Conservation (phyloP, 2,113 vertebrate genomes). For the Pithys albifrons region DNA sequence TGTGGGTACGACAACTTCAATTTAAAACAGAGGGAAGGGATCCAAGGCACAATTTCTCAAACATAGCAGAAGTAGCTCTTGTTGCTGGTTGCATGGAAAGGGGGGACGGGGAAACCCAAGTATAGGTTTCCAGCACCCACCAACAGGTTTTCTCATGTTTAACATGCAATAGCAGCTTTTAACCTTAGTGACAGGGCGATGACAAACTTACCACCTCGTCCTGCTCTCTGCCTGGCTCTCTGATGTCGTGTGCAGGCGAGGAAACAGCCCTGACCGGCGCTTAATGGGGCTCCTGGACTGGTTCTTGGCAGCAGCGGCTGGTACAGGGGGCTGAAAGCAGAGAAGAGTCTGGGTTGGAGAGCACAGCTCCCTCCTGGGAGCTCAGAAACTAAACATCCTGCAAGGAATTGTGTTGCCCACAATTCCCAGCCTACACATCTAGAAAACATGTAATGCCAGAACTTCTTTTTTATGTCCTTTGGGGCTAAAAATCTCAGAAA, state of each 20-base stretch:
- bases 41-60: not conserved
- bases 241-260: slow-evolving; percentile 86
- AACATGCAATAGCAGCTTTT: rapidly evolving
- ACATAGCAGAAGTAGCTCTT: not conserved
- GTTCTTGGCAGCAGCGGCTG: slow-evolving; percentile 74
- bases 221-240: slow-evolving; percentile 86
- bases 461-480: not conserved
- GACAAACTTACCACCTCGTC: slow-evolving; percentile 77
- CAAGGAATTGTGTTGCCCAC: rapidly evolving
- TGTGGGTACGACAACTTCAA: rapidly evolving
- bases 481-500: not conserved
- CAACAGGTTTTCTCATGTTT: not conserved
- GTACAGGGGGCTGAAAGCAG: slow-evolving; percentile 81
- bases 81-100: not conserved
- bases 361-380: not conserved
- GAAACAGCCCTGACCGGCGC: slow-evolving; percentile 89
- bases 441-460: not conserved
- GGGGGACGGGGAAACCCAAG: not conserved
- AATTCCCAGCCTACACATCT: rapidly evolving
- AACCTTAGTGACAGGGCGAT: rapidly evolving
- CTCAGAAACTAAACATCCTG: not conserved
- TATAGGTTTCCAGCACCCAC: not conserved
- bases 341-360: not conserved
- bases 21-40: not conserved
- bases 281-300: slow-evolving; percentile 94